Evolutionary conservation across 2,113 vertebrate species (phyloP), one percentile per base, ranked within the genome.

Genomic region (Pygoscelis antarcticus): DNA sequence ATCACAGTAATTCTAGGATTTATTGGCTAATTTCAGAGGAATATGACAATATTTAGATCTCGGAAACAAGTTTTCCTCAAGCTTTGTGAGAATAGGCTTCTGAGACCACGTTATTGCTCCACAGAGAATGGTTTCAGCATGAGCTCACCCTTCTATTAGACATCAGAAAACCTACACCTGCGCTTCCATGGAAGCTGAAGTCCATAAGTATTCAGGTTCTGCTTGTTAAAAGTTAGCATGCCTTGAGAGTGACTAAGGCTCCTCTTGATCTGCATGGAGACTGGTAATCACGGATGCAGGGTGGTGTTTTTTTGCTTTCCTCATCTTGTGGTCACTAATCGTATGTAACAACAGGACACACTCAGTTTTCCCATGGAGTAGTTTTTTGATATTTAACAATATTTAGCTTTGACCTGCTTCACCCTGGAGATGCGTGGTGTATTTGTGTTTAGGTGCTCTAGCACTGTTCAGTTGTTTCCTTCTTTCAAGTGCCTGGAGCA

Each of bases 131-230:
- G 16, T 78, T 89, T 76, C 0, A 2, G 26, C 0, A 0, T 64
- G 74, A 91, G 78, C 40, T 90, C 25, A 61, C 32, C 55, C 44
- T 85, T 38, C 70, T 88, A 0, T 87, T 64, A 80, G 74, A 32
- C 40, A 38, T 10, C 65, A 79, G 74, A 80, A 54, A 69, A 26
- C 32, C 78, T 21, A 26, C 54, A 34, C 14, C 0, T 0, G 19
- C 0, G 0, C 65, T 82, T 89, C 49, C 78, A 61, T 83, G 1
- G 7, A 60, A 93, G 75, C 80, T 87, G 51, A 70, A 91, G 78
- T 76, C 57, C 9, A 0, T 7, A 26, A 91, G 87, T 93, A 91
- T 96, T 96, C 96, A 95, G 87, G 93, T 96, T 96, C 58, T 94
- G 62, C 96, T 29, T 91, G 82, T 93, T 92, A 60, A 81, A 78